Evolutionary conservation across 2,888 invertebrate genomes (phyloP), one percentile per base, ranked within the genome.

Genomic region (Hypomecis atomaria): DNA sequence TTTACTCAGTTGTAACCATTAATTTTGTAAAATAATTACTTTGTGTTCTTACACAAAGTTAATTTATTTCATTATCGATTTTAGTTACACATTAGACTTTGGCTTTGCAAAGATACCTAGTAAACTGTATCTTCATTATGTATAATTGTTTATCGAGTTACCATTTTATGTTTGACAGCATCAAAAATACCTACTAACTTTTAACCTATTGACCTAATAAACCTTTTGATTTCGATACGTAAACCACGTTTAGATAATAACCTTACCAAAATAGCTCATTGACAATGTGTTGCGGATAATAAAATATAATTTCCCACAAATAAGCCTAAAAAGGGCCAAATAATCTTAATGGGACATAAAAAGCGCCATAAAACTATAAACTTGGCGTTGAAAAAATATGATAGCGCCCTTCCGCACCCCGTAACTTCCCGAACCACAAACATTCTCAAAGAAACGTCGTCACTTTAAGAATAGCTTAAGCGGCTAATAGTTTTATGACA

Each of bases 401-500:
- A 82, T 83, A 82, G 87, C 85, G 83, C 87, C 86, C 85, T 85
- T 86, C 85, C 85, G 80, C 84, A 83, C 86, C 86, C 86, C 75
- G 68, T 66, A 71, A 79, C 79, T 82, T 78, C 78, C 79, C 76
- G 67, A 81, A 75, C 81, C 79, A 81, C 82, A 84, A 86, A 86
- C 79, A 83, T 83, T 84, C 84, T 83, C 81, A 79, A 77, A 84
- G 85, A 74, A 78, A 83, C 81, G 80, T 87, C 86, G 84, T 82
- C 89, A 83, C 86, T 88, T 89, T 86, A 82, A 88, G 84, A 89
- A 92, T 86, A 91, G 87, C 90, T 89, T 90, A 92, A 88, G 86
- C 89, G 88, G 83, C 89, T 92, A 92, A 92, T 92, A 92, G 92
- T 91, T 92, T 90, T 90, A 90, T 91, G 90, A 89, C 92, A 92